A percentile compares a stretch with the other conserved stretches of the same genome.
phyloP scores from a whole-genome alignment of 1,140 invertebrate species.

The Ostrea denselamellosa region DNA sequence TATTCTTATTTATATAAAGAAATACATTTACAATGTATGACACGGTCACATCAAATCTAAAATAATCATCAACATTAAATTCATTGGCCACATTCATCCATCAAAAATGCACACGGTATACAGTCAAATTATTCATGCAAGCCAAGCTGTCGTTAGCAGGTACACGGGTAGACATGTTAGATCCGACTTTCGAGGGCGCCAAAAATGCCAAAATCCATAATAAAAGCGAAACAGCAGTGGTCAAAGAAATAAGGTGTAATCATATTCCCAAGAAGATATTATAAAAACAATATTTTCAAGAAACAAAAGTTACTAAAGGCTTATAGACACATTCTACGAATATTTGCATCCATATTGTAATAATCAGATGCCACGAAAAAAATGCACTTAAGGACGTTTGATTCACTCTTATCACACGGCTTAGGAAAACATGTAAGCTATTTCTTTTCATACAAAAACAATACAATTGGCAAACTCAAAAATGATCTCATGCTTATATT shows the following conservation, averaged over 20 bases:
- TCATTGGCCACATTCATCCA: too few species aligned
- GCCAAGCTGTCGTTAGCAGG: too few species aligned
- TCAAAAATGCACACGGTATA: too few species aligned
- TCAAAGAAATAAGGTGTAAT: background rate
- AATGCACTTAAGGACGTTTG: constrained; percentile 27
- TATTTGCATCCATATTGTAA: constrained; percentile 35
- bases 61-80: too few species aligned
- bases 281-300: background rate
- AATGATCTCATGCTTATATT: constrained; percentile 36
- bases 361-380: constrained; percentile 25
- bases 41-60: too few species aligned
- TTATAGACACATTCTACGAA: constrained; percentile 22
- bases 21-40: too few species aligned
- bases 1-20: too few species aligned
- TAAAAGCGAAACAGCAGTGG: too few species aligned
- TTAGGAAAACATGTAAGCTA: constrained; percentile 38
- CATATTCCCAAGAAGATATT: background rate
- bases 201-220: too few species aligned
- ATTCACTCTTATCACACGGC: constrained; percentile 14
- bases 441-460: constrained; percentile 40
- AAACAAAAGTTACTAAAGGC: background rate
- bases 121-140: too few species aligned
- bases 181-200: too few species aligned
- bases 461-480: constrained; percentile 35
- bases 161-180: too few species aligned